phyloP scores from a whole-genome alignment of 2,113 vertebrate species.

The Ptychochromis oligacanthus region DNA sequence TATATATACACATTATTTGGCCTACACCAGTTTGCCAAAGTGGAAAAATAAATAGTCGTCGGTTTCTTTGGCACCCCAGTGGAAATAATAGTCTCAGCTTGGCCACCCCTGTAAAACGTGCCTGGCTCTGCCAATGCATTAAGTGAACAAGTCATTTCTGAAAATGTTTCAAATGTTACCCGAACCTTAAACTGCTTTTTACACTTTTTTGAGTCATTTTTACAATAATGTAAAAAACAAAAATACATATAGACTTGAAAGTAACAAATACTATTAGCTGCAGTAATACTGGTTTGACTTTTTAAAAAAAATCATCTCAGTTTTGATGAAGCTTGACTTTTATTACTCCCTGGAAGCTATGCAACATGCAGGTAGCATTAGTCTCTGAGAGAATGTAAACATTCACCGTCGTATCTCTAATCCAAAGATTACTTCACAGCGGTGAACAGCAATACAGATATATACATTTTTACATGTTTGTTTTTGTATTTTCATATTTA shows the following conservation, averaged over 20 bases:
- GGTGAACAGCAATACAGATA: conserved; percentile 59
- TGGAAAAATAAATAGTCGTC: background rate
- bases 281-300: conserved; percentile 16
- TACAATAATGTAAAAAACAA: background rate
- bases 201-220: background rate
- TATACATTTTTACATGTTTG: conserved; percentile 40
- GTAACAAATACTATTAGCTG: background rate
- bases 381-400: conserved; percentile 54
- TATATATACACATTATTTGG: background rate
- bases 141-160: background rate
- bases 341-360: conserved; percentile 57
- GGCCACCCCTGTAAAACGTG: background rate
- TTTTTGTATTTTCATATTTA: conserved; percentile 71
- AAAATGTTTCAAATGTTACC: background rate
- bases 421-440: conserved; percentile 53
- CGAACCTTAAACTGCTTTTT: background rate
- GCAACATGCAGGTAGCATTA: conserved; percentile 48
- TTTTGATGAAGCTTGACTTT: conserved; percentile 41
- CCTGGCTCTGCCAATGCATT: background rate
- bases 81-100: background rate
- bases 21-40: background rate
- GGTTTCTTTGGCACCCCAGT: background rate
- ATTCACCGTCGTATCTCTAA: conserved; percentile 20
- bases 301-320: conserved; percentile 59
- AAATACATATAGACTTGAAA: background rate